phyloP scores from a whole-genome alignment of 2,888 invertebrate species.

The Galerucella calmariensis region DNA sequence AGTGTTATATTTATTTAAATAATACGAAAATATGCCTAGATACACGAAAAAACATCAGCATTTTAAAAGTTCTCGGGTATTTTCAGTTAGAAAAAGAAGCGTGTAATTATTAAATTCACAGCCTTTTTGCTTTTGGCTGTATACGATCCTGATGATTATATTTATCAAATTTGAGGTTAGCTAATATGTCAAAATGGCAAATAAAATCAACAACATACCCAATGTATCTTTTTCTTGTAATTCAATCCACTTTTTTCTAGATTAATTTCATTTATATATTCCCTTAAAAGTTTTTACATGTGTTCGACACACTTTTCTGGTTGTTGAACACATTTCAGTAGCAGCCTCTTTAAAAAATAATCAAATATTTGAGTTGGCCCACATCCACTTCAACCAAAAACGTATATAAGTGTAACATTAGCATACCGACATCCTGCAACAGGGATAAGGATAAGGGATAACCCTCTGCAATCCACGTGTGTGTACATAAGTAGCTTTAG shows the following conservation, averaged over 20 bases:
- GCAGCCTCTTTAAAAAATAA: constrained; percentile 8
- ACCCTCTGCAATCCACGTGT: constrained; percentile 34
- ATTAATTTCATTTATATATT: not conserved
- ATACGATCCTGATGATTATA: too few species aligned
- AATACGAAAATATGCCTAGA: too few species aligned
- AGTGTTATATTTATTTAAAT: too few species aligned
- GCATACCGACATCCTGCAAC: constrained; percentile 50
- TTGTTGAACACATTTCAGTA: not conserved
- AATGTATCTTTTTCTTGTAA: too few species aligned
- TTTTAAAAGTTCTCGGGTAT: too few species aligned
- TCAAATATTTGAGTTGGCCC: constrained; percentile 39
- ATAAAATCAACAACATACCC: too few species aligned
- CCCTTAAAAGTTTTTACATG: not conserved
- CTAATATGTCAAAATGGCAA: too few species aligned
- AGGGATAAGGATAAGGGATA: constrained; percentile 34
- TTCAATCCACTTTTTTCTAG: not conserved
- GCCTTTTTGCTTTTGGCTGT: too few species aligned
- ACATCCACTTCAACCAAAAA: constrained; percentile 42
- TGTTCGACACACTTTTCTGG: not conserved
- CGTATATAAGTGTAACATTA: constrained; percentile 49
- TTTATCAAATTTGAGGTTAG: too few species aligned
- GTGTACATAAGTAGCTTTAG: constrained; percentile 50
- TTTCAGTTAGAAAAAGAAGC: too few species aligned
- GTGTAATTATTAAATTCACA: too few species aligned
- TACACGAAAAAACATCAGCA: too few species aligned